Percentiles rank a stretch among this genome's conserved stretches.
Conservation (phyloP, 2,888 invertebrate species). For the Phaedon cochleariae region DNA sequence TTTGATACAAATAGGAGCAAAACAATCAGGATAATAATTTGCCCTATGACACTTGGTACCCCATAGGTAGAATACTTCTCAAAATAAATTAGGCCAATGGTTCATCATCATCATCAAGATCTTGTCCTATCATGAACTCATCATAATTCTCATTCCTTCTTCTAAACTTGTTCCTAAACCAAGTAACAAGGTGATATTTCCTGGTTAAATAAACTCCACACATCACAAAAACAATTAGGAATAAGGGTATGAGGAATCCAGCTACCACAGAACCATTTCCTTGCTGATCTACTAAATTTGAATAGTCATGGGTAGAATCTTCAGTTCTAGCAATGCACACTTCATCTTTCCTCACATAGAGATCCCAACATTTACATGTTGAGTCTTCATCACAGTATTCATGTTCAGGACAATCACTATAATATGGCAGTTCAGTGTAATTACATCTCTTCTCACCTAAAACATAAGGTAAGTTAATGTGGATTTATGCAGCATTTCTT, state of each 20-base stretch:
- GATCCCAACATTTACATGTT: constrained; percentile 47
- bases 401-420: constrained; percentile 47
- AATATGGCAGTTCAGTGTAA: constrained; percentile 34
- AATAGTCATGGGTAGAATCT: constrained; percentile 47
- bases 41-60: not conserved
- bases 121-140: constrained; percentile 61
- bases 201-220: constrained; percentile 55
- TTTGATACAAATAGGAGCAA: too few relatives aligned
- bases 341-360: not conserved
- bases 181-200: constrained; percentile 54
- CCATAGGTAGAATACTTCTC: not conserved
- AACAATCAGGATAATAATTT: too few relatives aligned
- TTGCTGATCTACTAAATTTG: constrained; percentile 51
- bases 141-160: constrained; percentile 59
- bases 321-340: not conserved
- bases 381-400: constrained; percentile 51
- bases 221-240: constrained; percentile 58
- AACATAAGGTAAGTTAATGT: constrained; percentile 13
- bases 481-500: too few relatives aligned
- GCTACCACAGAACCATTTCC: constrained; percentile 54
- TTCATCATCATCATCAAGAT: constrained; percentile 58
- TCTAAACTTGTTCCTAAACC: constrained; percentile 56
- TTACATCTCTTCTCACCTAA: constrained; percentile 43
- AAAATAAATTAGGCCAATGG: constrained; percentile 13
- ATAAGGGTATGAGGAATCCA: constrained; percentile 55